Evolutionary conservation across 2,888 invertebrate genomes (phyloP), one percentile per base, ranked within the genome.

Genomic region (Linnaemya tessellans): DNA sequence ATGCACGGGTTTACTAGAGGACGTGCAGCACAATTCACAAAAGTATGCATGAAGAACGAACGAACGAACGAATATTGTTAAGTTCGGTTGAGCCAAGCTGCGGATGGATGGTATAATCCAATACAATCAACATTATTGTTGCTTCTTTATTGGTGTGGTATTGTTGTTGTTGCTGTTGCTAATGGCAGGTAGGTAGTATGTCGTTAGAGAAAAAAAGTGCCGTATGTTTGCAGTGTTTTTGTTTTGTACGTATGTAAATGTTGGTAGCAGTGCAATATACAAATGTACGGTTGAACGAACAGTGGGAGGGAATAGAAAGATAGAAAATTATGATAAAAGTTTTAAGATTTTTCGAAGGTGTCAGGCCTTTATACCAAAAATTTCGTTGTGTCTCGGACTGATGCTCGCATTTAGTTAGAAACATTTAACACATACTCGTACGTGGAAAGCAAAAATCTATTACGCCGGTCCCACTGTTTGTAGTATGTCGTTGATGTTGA

Each of bases 401-500:
- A 3, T 60, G n/a, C 11, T 11, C 1, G 38, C 4, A 35, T 25
- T 18, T 5, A 8, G 58, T 7, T 35, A 41, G 30, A 30, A 30
- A 30, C 30, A 2, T 30, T 30, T 30, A 3, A 30, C 30, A 30
- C 5, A 30, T 30, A 30, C 30, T 30, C 30, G 38, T 41, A 10
- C 8, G 1, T 41, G 3, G 10, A 9, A n/a, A 15, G n/a, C n/a
- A 3, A 3, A 30, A 5, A 22, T 60, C 15, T 1, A 41, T 54
- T n/a, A 8, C 10, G 1, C 7, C 7, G 9, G 62, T n/a, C 54
- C 62, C 78, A 81, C 78, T 58, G 75, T 75, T 11, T 8, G 9
- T 75, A 49, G 9, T 75, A 49, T 73, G 41, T 67, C 64, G 75
- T 75, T 80, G 62, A 84, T 78, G 83, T 65, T 85, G 86, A 81